A percentile compares a stretch with the other conserved stretches of the same genome.
Conservation (phyloP, 2,888 invertebrate genomes). For the Ormyrus rosae region DNA sequence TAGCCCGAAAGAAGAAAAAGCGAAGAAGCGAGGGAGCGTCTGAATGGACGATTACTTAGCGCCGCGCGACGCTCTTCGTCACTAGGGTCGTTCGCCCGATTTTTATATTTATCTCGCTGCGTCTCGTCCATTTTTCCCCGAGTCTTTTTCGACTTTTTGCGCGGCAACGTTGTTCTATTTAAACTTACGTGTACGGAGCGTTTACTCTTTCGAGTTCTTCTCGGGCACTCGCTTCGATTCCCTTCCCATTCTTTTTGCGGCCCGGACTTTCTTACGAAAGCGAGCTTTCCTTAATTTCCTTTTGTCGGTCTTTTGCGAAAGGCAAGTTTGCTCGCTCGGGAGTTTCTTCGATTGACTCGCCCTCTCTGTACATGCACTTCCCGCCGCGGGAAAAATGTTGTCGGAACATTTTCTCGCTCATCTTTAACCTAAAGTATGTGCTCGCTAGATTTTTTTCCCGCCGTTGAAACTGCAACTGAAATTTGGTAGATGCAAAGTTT, state of each 20-base stretch:
- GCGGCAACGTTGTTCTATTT: conserved; percentile 52
- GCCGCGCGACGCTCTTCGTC: conserved; percentile 21
- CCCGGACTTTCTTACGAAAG: background rate
- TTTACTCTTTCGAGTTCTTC: conserved; percentile 34
- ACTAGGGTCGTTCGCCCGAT: conserved; percentile 17
- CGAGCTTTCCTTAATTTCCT: conserved; percentile 44
- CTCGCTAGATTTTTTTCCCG: no score
- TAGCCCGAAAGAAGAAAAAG: conserved; percentile 45
- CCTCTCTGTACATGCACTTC: no score
- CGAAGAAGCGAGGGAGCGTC: background rate
- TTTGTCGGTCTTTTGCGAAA: conserved; percentile 18
- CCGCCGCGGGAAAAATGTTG: no score
- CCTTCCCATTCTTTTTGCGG: conserved; percentile 10
- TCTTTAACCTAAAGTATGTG: no score
- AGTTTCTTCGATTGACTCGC: no score
- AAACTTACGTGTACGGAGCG: conserved; percentile 39
- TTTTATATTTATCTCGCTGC: conserved; percentile 34
- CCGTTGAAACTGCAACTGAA: no score
- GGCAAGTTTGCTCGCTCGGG: background rate
- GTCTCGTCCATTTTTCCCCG: conserved; percentile 1
- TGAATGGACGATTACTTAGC: conserved; percentile 56
- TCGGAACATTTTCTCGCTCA: no score
- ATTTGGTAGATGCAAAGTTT: no score
- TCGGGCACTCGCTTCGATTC: conserved; percentile 12
- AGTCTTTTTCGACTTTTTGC: background rate